Percentiles rank a stretch among this genome's conserved stretches.
phyloP scores from a whole-genome alignment of 1,140 invertebrate species.

The Asobara japonica region DNA sequence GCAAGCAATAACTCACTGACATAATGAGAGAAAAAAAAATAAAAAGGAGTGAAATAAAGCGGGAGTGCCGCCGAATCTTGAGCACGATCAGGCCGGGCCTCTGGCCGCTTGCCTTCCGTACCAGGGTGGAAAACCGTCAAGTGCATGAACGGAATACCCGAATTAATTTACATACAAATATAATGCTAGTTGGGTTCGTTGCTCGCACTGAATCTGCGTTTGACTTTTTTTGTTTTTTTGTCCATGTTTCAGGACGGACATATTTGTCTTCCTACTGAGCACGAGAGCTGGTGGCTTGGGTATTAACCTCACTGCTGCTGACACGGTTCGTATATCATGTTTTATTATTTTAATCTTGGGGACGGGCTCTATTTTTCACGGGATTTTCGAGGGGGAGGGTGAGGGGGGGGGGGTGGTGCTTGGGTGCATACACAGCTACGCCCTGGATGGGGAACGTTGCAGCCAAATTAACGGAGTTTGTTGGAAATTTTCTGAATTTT shows the following conservation, averaged over 20 bases:
- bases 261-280: conserved; percentile 96
- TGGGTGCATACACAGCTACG: too few species aligned
- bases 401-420: too few species aligned
- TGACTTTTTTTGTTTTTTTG: background rate
- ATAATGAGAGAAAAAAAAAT: conserved; percentile 9
- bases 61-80: conserved; percentile 30
- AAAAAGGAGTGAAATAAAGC: background rate
- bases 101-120: conserved; percentile 17
- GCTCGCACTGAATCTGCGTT: conserved; percentile 1
- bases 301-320: conserved; percentile 97
- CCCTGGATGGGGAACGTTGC: too few species aligned
- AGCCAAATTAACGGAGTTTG: too few species aligned
- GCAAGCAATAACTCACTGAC: conserved; percentile 18
- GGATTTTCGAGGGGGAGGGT: background rate
- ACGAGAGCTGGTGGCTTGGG: conserved; percentile 97
- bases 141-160: conserved; percentile 33
- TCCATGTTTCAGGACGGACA: conserved; percentile 76
- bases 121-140: conserved; percentile 43
- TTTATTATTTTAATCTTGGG: background rate
- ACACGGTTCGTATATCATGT: conserved; percentile 78
- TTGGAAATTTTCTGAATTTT: too few species aligned
- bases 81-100: conserved; percentile 21
- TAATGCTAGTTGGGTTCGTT: conserved; percentile 25
- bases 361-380: background rate
- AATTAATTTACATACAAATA: conserved; percentile 57